Evolutionary conservation across 2,113 vertebrate species (phyloP).

Genomic region (Trogon surrucura): DNA sequence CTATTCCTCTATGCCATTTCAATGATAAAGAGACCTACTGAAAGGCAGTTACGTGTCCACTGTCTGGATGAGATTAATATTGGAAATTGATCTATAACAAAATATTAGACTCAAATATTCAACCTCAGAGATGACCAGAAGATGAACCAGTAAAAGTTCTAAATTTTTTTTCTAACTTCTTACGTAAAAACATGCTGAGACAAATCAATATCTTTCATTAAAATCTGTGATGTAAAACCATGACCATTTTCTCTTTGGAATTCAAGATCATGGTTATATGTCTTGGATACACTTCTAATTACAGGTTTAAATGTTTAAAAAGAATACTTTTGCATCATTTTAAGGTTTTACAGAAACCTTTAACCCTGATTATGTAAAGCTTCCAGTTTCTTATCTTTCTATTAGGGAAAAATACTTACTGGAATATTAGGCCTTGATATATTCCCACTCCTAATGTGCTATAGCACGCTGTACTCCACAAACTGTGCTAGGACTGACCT

Average conservation of each 20-base stretch:
- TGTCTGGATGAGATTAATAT: background rate
- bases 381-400: constrained; percentile 10
- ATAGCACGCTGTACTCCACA: background rate
- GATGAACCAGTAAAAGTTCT: background rate
- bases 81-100: background rate
- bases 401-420: background rate
- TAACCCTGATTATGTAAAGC: constrained; percentile 23
- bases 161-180: background rate
- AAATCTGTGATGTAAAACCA: background rate
- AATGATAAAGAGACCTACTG: background rate
- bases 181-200: background rate
- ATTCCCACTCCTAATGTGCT: background rate
- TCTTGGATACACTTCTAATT: background rate
- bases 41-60: background rate
- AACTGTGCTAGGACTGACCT: constrained; percentile 1
- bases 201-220: background rate
- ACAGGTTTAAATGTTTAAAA: background rate
- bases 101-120: background rate
- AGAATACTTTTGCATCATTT: background rate
- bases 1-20: background rate
- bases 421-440: background rate
- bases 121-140: background rate
- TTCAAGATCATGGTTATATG: background rate
- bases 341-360: constrained; percentile 1
- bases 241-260: background rate